Evolutionary conservation across 2,113 vertebrate genomes (phyloP).

Genomic region (Nycticryphes semicollaris): DNA sequence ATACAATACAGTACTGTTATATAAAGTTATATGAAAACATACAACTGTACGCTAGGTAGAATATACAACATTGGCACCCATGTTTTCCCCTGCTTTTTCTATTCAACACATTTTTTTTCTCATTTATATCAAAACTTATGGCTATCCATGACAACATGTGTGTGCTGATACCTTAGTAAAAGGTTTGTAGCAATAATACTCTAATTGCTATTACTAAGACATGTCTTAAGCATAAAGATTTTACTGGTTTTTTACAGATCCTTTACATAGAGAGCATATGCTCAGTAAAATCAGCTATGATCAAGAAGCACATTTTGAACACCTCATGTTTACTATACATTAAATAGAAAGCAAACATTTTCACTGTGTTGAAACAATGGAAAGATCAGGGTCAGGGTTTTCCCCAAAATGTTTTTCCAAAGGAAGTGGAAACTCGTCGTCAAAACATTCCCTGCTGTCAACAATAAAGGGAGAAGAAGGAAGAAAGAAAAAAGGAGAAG

Average conservation of each 20-base stretch:
- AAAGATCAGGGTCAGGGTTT: background rate
- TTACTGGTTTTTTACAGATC: background rate
- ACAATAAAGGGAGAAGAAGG: background rate
- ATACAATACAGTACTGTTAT: background rate
- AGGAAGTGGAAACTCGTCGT: background rate
- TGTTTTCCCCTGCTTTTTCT: background rate
- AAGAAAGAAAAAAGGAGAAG: background rate
- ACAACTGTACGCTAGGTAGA: background rate
- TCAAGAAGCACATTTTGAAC: background rate
- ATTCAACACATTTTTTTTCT: background rate
- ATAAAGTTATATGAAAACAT: background rate
- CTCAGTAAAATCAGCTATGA: background rate
- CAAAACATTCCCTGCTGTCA: background rate
- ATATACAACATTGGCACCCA: background rate
- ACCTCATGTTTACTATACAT: background rate
- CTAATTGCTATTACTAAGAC: background rate
- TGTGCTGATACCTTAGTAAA: background rate
- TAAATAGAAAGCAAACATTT: background rate
- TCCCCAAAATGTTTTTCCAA: background rate
- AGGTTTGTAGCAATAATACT: background rate
- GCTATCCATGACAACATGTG: background rate
- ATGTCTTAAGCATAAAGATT: background rate
- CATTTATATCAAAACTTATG: background rate
- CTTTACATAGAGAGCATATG: background rate
- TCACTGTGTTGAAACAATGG: background rate